Percentiles rank a stretch among this genome's conserved stretches.
Conservation (phyloP, 2,888 invertebrate species). For the Tryphoninae sp. region DNA sequence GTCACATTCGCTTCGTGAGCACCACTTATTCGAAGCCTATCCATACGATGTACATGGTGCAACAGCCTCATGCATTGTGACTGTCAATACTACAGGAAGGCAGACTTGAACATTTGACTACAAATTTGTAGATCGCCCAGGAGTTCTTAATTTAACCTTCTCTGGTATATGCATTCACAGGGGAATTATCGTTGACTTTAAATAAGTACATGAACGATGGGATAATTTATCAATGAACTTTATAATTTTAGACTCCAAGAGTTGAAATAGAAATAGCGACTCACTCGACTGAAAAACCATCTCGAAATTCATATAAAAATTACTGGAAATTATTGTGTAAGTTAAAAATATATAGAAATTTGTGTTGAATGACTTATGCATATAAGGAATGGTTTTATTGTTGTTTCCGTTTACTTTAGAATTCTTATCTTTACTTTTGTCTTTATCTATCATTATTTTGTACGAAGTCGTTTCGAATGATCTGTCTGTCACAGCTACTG, state of each 20-base stretch:
- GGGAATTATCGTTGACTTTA: not conserved
- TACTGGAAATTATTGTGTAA: not conserved
- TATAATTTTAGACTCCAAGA: not conserved
- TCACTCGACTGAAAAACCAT: not conserved
- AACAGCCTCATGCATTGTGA: slow-evolving; percentile 39
- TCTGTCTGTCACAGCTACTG: too few species aligned
- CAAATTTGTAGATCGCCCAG: not conserved
- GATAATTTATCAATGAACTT: slow-evolving; percentile 27
- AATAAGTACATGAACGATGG: slow-evolving; percentile 3
- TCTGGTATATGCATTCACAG: not conserved
- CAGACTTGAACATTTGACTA: not conserved
- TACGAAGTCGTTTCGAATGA: too few species aligned
- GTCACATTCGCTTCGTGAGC: slow-evolving; percentile 54
- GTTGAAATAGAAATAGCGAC: not conserved
- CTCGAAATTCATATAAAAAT: not conserved
- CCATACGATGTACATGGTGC: slow-evolving; percentile 64
- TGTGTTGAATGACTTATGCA: not conserved
- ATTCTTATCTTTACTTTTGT: too few species aligned
- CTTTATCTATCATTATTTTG: too few species aligned
- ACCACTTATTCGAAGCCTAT: slow-evolving; percentile 65
- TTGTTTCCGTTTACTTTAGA: too few species aligned
- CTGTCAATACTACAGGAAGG: slow-evolving; percentile 48
- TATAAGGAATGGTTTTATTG: too few species aligned
- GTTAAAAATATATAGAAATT: not conserved
- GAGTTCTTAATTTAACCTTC: not conserved